Percentiles rank a stretch among this genome's conserved stretches.
phyloP scores from a whole-genome alignment of 2,888 invertebrate species.

The Nemurella pictetii region DNA sequence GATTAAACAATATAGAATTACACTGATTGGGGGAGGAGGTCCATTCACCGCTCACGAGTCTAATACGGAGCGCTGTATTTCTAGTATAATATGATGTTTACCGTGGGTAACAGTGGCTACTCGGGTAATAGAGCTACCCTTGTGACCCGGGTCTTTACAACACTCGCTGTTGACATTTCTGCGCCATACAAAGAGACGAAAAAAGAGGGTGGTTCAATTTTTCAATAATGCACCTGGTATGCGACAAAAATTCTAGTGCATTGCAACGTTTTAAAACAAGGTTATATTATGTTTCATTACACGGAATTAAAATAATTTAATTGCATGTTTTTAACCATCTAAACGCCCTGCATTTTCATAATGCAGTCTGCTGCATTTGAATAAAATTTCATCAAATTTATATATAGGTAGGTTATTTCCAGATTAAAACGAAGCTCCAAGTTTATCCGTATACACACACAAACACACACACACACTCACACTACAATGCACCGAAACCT shows the following conservation, averaged over 20 bases:
- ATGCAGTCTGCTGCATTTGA: background rate
- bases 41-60: no score
- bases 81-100: no score
- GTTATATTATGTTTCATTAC: background rate
- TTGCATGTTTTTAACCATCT: background rate
- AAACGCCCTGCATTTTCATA: background rate
- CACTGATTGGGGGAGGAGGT: no score
- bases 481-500: background rate
- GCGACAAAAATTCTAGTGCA: background rate
- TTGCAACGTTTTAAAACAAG: background rate
- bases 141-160: no score
- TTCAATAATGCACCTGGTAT: background rate
- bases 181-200: background rate
- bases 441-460: background rate
- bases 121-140: no score
- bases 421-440: background rate
- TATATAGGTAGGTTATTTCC: background rate
- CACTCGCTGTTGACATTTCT: no score
- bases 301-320: background rate
- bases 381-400: background rate
- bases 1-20: no score
- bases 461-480: no score
- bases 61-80: no score
- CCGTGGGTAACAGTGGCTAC: no score
- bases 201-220: background rate